phyloP scores from a whole-genome alignment of 2,888 invertebrate genomes.

The Polydrusus cervinus region DNA sequence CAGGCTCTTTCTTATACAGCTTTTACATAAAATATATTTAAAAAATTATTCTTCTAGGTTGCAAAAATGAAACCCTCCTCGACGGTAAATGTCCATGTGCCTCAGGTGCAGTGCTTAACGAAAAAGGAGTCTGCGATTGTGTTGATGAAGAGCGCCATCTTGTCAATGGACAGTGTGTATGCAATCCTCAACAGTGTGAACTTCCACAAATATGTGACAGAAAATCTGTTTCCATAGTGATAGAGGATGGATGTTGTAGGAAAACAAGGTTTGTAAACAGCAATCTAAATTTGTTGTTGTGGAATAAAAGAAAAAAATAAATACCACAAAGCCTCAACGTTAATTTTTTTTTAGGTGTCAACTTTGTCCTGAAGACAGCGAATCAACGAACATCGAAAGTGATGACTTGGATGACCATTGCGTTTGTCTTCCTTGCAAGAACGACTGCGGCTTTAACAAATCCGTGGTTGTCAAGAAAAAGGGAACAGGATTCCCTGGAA shows the following conservation, averaged over 20 bases:
- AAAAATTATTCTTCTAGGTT: constrained; percentile 53
- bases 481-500: constrained; percentile 67
- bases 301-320: neutral
- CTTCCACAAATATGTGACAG: constrained; percentile 64
- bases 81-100: constrained; percentile 65
- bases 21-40: neutral
- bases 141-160: constrained; percentile 62
- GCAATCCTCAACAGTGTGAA: constrained; percentile 63
- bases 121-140: constrained; percentile 63
- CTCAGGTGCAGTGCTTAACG: constrained; percentile 62
- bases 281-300: neutral
- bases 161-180: constrained; percentile 63
- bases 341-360: constrained; percentile 58
- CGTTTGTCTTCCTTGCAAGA: constrained; percentile 66
- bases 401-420: constrained; percentile 65
- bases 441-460: constrained; percentile 63
- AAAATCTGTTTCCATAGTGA: constrained; percentile 62
- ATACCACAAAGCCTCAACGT: neutral
- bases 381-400: constrained; percentile 60
- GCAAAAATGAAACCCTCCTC: constrained; percentile 61
- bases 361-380: constrained; percentile 65
- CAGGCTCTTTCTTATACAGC: neutral
- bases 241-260: constrained; percentile 64
- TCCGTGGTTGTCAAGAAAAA: constrained; percentile 64
- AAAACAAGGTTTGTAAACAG: constrained; percentile 51